Evolutionary conservation across 2,113 vertebrate genomes (phyloP).

Genomic region (Notarius lentiginosus): DNA sequence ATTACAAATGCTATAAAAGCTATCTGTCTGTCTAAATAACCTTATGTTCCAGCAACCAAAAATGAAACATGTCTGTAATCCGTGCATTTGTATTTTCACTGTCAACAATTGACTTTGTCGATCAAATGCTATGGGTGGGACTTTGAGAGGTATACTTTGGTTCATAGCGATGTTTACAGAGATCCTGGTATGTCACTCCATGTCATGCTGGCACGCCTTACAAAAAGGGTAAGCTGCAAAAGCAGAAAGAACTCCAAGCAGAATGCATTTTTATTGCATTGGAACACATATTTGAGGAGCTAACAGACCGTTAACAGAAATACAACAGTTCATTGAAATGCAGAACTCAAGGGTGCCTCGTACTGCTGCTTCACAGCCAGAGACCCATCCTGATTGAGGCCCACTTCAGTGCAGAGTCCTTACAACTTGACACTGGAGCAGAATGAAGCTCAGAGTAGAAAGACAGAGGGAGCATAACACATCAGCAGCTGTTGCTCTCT

Average conservation of each 20-base stretch:
- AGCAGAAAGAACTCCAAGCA: not conserved
- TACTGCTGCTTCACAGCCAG: not conserved
- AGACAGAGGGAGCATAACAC: not conserved
- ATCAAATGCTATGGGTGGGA: not conserved
- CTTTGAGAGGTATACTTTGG: not conserved
- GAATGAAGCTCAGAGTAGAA: not conserved
- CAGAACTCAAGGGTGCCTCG: not conserved
- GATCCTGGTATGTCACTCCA: not conserved
- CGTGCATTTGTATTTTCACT: not conserved
- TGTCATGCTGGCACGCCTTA: not conserved
- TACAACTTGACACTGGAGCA: not conserved
- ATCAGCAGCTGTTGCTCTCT: not conserved
- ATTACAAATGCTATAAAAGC: not conserved
- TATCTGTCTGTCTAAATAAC: too few species aligned
- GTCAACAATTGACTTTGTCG: not conserved
- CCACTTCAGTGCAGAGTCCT: not conserved
- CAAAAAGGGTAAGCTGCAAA: not conserved
- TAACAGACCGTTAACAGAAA: not conserved
- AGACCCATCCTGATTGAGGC: not conserved
- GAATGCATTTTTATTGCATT: not conserved
- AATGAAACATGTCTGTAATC: not conserved
- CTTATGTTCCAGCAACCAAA: not conserved
- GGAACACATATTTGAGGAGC: not conserved
- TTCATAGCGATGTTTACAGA: not conserved
- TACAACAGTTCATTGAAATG: not conserved